These are phyloP conservation scores for Ctena decussata DNA, from an alignment of 2,888 invertebrate species.

Conservation along the genomic window DNA sequence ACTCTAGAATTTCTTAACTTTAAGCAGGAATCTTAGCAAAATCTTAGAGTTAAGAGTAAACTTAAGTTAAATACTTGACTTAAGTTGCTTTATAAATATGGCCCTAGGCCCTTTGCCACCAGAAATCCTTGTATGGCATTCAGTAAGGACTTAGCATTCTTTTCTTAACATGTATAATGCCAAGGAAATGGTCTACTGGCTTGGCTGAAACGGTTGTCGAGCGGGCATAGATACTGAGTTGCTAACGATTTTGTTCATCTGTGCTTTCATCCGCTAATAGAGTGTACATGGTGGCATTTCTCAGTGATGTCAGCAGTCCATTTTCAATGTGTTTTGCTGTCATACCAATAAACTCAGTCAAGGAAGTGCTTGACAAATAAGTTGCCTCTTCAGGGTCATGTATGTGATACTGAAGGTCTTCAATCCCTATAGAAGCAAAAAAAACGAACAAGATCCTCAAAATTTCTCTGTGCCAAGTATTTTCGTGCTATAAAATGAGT, in stretches of 20 bases:
- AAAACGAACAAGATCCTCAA: slow-evolving; percentile 39
- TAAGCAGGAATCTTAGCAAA: too few species aligned
- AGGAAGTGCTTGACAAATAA: slow-evolving; percentile 26
- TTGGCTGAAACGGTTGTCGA: not conserved
- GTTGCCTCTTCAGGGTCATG: slow-evolving; percentile 13
- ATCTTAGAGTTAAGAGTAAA: too few species aligned
- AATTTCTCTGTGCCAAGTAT: slow-evolving; percentile 34
- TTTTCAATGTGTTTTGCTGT: slow-evolving; percentile 26
- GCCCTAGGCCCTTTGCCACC: not conserved
- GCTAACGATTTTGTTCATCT: slow-evolving; percentile 26
- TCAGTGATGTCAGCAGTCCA: slow-evolving; percentile 9
- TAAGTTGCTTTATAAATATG: too few species aligned
- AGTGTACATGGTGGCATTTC: slow-evolving; percentile 5
- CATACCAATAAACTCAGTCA: slow-evolving; percentile 30
- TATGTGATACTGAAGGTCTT: slow-evolving; percentile 41
- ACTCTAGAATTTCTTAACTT: too few species aligned
- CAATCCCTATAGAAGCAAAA: slow-evolving; percentile 39
- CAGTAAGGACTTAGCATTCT: slow-evolving; percentile 11
- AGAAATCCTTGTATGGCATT: slow-evolving; percentile 6
- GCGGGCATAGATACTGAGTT: not conserved
- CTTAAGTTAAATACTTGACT: too few species aligned
- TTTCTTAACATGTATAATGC: slow-evolving; percentile 8
- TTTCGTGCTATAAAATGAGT: slow-evolving; percentile 28
- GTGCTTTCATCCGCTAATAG: slow-evolving; percentile 30
- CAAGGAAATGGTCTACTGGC: not conserved